These are phyloP conservation scores for Phylloscopus whistleri DNA, from an alignment of 2,113 vertebrate genomes.

Conservation along the genomic window DNA sequence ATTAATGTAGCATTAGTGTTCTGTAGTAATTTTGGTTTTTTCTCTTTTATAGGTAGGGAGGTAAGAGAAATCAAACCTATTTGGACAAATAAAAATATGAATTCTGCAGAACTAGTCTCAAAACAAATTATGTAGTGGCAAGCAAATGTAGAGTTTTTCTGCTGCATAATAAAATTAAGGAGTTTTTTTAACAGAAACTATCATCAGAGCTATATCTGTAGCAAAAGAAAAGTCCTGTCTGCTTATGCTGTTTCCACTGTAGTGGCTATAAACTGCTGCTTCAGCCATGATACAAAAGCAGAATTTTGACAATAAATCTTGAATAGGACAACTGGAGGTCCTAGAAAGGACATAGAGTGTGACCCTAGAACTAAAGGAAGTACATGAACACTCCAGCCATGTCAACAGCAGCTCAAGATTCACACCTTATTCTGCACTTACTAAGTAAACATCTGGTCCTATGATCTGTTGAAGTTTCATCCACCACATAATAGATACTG, in stretches of 20 bases:
- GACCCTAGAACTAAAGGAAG: not conserved
- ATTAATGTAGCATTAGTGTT: not conserved
- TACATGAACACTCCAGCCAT: not conserved
- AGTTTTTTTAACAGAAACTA: not conserved
- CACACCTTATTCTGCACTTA: not conserved
- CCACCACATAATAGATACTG: not conserved
- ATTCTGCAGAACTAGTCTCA: not conserved
- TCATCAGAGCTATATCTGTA: not conserved
- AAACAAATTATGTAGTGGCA: not conserved
- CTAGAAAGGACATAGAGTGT: not conserved
- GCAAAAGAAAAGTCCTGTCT: not conserved
- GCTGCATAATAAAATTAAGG: not conserved
- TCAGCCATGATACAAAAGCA: not conserved
- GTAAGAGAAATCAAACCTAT: not conserved
- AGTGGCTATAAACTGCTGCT: not conserved
- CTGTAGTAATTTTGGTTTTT: not conserved
- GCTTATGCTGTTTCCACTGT: not conserved
- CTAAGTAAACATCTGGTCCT: not conserved
- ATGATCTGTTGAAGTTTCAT: not conserved
- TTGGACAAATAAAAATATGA: not conserved
- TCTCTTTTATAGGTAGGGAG: not conserved
- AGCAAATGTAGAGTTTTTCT: not conserved
- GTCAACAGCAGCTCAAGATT: not conserved
- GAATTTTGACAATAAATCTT: not conserved
- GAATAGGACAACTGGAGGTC: not conserved